Evolutionary conservation across 2,888 invertebrate genomes (phyloP).

Genomic region (Drosophila atroscutellata): DNA sequence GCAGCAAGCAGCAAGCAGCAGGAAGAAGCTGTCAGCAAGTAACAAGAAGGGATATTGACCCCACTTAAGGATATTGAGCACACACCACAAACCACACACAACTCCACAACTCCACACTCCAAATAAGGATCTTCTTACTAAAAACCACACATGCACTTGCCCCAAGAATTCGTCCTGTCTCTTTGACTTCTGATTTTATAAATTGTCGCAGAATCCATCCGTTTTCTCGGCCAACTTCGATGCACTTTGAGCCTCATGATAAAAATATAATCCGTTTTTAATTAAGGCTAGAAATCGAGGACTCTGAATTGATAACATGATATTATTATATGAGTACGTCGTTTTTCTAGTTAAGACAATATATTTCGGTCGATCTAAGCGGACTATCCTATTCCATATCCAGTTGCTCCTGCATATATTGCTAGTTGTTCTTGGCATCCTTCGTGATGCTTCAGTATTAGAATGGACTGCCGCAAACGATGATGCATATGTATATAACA

Average conservation of each 20-base stretch:
- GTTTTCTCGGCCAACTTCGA: neutral
- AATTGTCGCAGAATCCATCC: neutral
- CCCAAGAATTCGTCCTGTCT: neutral
- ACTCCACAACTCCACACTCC: neutral
- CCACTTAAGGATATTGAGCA: constrained; percentile 8
- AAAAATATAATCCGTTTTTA: no score
- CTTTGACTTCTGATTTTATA: neutral
- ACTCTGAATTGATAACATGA: no score
- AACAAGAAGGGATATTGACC: constrained; percentile 26
- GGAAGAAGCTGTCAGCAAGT: constrained; percentile 11
- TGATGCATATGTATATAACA: constrained; percentile 2
- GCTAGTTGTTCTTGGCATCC: no score
- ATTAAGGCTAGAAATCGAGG: no score
- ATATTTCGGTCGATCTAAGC: neutral
- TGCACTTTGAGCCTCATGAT: no score
- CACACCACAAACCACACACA: constrained; percentile 6
- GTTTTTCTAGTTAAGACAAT: neutral
- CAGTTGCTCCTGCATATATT: neutral
- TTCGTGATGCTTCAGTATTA: neutral
- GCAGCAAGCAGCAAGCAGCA: constrained; percentile 17
- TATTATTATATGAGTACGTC: neutral
- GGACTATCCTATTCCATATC: neutral
- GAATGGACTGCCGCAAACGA: neutral
- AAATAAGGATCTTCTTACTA: neutral
- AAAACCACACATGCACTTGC: neutral